Conservation (phyloP, 2,797 vertebrate genomes). For the Diceros bicornis region DNA sequence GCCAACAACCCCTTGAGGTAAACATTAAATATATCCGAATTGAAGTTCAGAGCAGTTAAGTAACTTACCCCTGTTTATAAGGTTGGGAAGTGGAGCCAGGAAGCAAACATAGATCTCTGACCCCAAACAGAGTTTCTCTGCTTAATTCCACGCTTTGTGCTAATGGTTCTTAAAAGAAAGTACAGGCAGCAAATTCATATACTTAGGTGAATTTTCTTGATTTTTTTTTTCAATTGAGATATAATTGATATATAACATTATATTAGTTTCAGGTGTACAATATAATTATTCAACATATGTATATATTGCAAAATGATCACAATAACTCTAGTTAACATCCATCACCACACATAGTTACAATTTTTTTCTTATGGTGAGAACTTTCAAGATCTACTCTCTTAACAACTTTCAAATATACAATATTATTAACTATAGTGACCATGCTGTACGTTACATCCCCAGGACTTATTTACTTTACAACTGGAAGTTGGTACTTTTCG, state of each 20-base stretch:
- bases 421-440: neutral
- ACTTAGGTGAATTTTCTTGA: neutral
- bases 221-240: neutral
- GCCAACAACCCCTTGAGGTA: constrained; percentile 23
- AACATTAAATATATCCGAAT: constrained; percentile 39
- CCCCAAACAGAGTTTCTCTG: neutral
- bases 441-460: neutral
- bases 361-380: neutral
- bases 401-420: neutral
- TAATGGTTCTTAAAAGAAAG: neutral
- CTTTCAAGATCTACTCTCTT: neutral
- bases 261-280: neutral
- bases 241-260: neutral
- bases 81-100: neutral
- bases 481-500: neutral
- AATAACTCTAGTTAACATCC: neutral
- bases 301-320: neutral
- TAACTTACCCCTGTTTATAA: constrained; percentile 28
- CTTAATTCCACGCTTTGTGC: neutral
- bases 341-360: neutral
- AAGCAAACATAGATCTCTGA: constrained; percentile 28
- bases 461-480: neutral
- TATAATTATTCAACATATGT: neutral
- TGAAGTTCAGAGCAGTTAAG: neutral
- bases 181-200: constrained; percentile 1